Conservation (phyloP, 1,140 invertebrate species). For the Chrysoperla carnea region DNA sequence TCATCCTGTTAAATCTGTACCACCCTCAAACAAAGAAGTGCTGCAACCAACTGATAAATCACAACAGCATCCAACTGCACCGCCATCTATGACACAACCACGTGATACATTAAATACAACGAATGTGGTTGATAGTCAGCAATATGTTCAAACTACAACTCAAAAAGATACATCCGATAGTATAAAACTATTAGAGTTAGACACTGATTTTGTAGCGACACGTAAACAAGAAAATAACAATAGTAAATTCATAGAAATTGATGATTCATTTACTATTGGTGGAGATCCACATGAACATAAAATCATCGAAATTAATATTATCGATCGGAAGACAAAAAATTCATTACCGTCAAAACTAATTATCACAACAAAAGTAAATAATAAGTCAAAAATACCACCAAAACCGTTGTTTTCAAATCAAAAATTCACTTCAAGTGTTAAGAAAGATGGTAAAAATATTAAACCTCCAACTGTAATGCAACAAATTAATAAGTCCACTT, state of each 20-base stretch:
- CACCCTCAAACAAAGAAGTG: no score
- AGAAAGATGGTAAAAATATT: background rate
- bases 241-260: background rate
- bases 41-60: no score
- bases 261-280: background rate
- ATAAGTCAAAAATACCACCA: background rate
- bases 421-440: background rate
- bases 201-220: background rate
- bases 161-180: background rate
- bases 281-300: constrained; percentile 1
- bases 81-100: no score
- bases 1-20: no score
- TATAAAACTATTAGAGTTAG: background rate
- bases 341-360: background rate
- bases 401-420: background rate
- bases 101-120: no score
- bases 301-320: constrained; percentile 3
- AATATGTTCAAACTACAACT: no score
- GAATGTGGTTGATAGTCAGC: no score
- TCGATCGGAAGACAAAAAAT: background rate
- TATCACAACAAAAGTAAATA: constrained; percentile 1
- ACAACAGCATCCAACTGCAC: no score
- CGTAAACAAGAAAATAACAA: background rate
- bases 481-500: background rate
- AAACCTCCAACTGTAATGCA: background rate